phyloP scores from a whole-genome alignment of 2,797 vertebrate genomes.

The Epinephelus malabaricus region DNA sequence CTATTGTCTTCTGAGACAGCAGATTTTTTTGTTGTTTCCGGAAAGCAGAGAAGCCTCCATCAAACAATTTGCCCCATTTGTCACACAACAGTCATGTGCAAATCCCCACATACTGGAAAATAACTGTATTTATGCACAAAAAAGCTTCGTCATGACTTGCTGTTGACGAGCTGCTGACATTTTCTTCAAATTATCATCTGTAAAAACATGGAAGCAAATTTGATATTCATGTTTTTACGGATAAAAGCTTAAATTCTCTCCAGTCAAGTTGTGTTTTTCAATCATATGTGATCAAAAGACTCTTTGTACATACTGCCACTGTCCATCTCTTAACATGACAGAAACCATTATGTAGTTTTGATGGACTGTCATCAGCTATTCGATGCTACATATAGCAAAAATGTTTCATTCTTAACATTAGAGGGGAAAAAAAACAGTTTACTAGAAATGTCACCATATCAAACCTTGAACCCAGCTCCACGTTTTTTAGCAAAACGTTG shows the following conservation, averaged over 20 bases:
- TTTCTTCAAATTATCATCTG: neutral
- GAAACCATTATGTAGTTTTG: neutral
- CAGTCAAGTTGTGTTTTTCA: neutral
- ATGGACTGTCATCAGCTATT: conserved; percentile 1
- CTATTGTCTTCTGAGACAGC: neutral
- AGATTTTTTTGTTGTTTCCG: neutral
- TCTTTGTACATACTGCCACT: neutral
- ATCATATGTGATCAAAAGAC: neutral
- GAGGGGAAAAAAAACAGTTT: neutral
- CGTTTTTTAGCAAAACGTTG: neutral
- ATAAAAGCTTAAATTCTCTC: conserved; percentile 5
- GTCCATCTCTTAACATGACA: neutral
- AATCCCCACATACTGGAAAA: neutral
- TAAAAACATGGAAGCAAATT: neutral
- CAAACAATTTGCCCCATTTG: neutral
- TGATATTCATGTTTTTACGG: conserved; percentile 4
- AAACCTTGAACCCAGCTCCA: conserved; percentile 20
- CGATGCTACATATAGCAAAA: neutral
- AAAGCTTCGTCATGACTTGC: neutral
- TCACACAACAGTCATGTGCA: neutral
- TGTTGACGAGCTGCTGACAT: neutral
- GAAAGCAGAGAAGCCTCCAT: neutral
- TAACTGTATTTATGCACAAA: conserved; percentile 1
- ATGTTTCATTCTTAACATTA: conserved; percentile 15
- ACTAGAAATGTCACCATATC: conserved; percentile 10